Evolutionary conservation across 2,113 vertebrate species (phyloP).

Genomic region (Bolborhynchus lineola): DNA sequence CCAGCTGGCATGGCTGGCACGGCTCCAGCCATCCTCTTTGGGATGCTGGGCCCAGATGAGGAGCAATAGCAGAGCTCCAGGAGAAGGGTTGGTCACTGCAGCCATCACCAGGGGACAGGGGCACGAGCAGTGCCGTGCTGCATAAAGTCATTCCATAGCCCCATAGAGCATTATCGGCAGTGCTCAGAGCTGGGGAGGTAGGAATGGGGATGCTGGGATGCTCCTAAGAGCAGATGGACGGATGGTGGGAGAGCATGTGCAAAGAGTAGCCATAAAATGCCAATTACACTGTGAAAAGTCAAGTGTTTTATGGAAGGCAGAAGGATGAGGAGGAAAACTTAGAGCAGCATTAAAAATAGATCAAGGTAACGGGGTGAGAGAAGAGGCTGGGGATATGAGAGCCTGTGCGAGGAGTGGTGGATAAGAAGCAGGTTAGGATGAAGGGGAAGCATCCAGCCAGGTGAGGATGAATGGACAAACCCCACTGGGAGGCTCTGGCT

Average conservation of each 20-base stretch:
- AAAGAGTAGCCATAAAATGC: background rate
- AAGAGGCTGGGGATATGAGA: background rate
- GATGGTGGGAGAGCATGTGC: rapidly evolving
- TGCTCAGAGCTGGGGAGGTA: background rate
- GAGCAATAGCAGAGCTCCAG: background rate
- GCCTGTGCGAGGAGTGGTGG: background rate
- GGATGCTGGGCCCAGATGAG: background rate
- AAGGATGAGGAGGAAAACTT: background rate
- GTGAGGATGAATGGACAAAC: background rate
- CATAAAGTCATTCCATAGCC: background rate
- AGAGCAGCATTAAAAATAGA: background rate
- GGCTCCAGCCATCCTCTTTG: background rate
- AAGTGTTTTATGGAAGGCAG: background rate
- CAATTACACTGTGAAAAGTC: background rate
- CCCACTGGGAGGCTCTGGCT: rapidly evolving
- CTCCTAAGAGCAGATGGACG: rapidly evolving
- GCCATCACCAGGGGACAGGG: rapidly evolving
- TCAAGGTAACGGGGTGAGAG: background rate
- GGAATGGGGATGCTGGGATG: background rate
- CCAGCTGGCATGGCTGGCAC: background rate
- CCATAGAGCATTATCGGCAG: rapidly evolving
- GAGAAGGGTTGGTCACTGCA: background rate
- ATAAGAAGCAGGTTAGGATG: background rate
- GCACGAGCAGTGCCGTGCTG: background rate
- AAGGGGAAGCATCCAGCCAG: background rate